phyloP scores from a whole-genome alignment of 2,888 invertebrate genomes.

The Apamea epomidion region DNA sequence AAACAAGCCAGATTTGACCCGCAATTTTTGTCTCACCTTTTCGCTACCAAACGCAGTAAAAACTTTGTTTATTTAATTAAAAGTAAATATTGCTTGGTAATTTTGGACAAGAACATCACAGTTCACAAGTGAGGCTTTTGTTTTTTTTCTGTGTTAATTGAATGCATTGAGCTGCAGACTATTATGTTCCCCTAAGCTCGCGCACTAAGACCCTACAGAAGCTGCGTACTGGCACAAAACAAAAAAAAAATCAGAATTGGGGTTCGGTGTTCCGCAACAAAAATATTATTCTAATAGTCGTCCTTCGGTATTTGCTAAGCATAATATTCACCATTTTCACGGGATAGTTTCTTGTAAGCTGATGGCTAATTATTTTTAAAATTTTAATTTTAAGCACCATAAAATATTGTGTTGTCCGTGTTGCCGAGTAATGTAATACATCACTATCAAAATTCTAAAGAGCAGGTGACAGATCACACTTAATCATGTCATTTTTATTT shows the following conservation, averaged over 20 bases:
- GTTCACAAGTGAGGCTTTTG: conserved; percentile 58
- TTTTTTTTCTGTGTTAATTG: conserved; percentile 76
- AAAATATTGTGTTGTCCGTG: not conserved
- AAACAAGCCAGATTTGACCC: conserved; percentile 26
- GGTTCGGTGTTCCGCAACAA: conserved; percentile 18
- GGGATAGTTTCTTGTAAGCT: not conserved
- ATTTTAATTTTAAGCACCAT: not conserved
- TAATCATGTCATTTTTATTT: not conserved
- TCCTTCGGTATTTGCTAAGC: conserved; percentile 13
- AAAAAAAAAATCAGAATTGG: conserved; percentile 70
- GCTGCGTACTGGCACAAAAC: conserved; percentile 72
- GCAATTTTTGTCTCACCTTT: conserved; percentile 6
- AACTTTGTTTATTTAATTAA: conserved; percentile 17
- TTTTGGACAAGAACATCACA: conserved; percentile 23
- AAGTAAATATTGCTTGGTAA: conserved; percentile 33
- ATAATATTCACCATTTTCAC: not conserved
- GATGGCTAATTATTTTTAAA: not conserved
- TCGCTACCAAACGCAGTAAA: not conserved
- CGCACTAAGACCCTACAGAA: conserved; percentile 80
- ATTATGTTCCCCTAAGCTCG: conserved; percentile 79
- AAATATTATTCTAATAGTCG: conserved; percentile 14
- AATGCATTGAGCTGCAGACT: conserved; percentile 74
- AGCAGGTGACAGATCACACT: conserved; percentile 10
- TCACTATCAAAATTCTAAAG: conserved; percentile 13
- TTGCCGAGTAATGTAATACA: not conserved